Evolutionary conservation across 2,113 vertebrate genomes (phyloP), one percentile per base, ranked within the genome.

Genomic region (Lasiurus cinereus): DNA sequence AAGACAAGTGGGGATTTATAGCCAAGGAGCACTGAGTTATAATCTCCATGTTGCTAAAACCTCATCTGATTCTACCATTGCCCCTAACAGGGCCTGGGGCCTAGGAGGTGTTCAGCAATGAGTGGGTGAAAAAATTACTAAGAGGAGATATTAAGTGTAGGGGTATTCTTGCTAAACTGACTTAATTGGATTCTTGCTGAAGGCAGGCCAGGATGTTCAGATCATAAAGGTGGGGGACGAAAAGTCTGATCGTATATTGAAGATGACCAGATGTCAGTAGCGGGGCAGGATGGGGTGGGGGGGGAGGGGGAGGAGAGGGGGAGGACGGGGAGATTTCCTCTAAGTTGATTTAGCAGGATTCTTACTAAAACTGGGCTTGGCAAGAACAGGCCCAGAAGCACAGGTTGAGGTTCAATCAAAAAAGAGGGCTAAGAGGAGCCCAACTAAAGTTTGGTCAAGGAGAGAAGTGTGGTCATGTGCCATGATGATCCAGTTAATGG

Each of bases 331-430:
- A 9, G 4, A 46, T 33, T 88, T 8, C 64, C 73, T 85, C 50
- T 86, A 70, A 90, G 67, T 15, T 31, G 59, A 92, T 27, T 77
- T 43, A 69, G 19, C 31, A 92, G 29, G 36, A 50, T 39, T 93
- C 48, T 76, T 59, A 56, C 43, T 88, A 31, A 76, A 82, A 46
- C 36, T 54, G 8, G 15, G 33, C 22, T 73, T 72, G 29, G 46
- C 46, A 92, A 82, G 31, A 33, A 74, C 2, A 64, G 77, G 77
- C 33, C 33, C 0, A 50, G 69, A 73, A 93, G 29, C 33, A 22
- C 59, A 77, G 90, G 31, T 93, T 27, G 19, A 95, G 69, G 33
- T 33, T 59, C 74, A 70, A 8, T 67, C 29, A 73, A 76, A 64
- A 64, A 88, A 69, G 52, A 90, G 67, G 39, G 16, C 48, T 73